Evolutionary conservation across 2,888 invertebrate genomes (phyloP).

Genomic region (Caenorhabditis japonica): DNA sequence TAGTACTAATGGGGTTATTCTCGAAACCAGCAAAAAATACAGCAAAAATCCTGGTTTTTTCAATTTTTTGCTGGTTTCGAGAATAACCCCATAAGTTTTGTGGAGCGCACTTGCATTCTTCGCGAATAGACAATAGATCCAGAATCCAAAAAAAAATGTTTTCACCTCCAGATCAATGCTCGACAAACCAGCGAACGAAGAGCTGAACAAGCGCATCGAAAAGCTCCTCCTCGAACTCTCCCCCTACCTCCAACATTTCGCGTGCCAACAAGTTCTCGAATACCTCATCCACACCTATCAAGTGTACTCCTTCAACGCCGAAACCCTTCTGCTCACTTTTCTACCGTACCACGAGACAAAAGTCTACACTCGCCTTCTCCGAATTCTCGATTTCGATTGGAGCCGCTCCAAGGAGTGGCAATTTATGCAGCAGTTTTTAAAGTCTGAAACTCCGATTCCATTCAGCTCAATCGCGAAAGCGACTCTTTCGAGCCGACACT

Average conservation of each 20-base stretch:
- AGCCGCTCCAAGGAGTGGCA: slow-evolving; percentile 77
- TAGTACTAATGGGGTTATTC: too few relatives aligned
- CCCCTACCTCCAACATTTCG: slow-evolving; percentile 89
- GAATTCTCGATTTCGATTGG: slow-evolving; percentile 82
- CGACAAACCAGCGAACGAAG: slow-evolving; percentile 83
- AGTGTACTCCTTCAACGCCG: slow-evolving; percentile 89
- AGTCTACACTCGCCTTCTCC: slow-evolving; percentile 87
- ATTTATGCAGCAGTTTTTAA: slow-evolving; percentile 74
- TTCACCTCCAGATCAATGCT: slow-evolving; percentile 26
- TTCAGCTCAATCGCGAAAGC: slow-evolving; percentile 61
- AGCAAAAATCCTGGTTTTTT: too few relatives aligned
- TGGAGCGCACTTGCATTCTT: too few relatives aligned
- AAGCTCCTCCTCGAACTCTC: slow-evolving; percentile 86
- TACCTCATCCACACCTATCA: slow-evolving; percentile 88
- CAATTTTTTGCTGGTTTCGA: too few relatives aligned
- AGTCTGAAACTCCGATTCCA: slow-evolving; percentile 65
- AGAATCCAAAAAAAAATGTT: background rate
- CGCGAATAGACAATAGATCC: background rate
- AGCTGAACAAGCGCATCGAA: slow-evolving; percentile 85
- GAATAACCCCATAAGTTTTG: too few relatives aligned
- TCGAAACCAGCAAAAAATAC: too few relatives aligned
- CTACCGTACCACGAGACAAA: slow-evolving; percentile 94
- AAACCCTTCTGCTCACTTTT: slow-evolving; percentile 86
- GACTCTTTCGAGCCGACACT: slow-evolving; percentile 55
- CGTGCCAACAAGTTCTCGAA: slow-evolving; percentile 91